phyloP scores from a whole-genome alignment of 1,140 invertebrate species.

The Apis dorsata region DNA sequence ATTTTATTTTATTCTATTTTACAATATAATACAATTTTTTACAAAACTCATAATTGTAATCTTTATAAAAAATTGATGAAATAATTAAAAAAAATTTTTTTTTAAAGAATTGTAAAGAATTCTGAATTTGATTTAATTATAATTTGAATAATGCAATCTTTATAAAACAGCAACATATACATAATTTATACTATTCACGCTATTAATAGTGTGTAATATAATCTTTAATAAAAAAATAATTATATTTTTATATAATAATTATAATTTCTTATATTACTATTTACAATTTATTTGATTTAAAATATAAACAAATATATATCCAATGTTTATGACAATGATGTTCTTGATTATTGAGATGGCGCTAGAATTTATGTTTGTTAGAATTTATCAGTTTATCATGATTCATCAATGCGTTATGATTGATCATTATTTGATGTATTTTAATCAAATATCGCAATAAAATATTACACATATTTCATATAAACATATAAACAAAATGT shows the following conservation, averaged over 20 bases:
- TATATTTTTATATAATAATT: not conserved
- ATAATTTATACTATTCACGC: no score
- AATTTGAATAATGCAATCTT: no score
- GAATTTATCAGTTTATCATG: constrained; percentile 17
- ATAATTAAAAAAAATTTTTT: no score
- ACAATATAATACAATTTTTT: not conserved
- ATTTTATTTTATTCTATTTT: not conserved
- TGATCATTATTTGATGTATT: not conserved
- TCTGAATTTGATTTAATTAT: no score
- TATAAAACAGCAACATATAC: no score
- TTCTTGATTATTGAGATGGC: constrained; percentile 4
- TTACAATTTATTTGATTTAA: not conserved
- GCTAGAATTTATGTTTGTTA: constrained; percentile 16
- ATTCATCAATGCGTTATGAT: not conserved
- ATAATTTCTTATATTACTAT: not conserved
- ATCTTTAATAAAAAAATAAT: not conserved
- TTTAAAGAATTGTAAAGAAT: no score
- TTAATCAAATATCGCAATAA: constrained; percentile 34
- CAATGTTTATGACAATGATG: no score
- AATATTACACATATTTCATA: not conserved
- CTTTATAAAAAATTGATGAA: not conserved
- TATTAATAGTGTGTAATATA: not conserved
- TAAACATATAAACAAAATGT: constrained; percentile 30
- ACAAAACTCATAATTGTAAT: not conserved
- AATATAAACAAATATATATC: not conserved